phyloP scores from a whole-genome alignment of 1,140 invertebrate species.

The Rhizoglyphus robini region DNA sequence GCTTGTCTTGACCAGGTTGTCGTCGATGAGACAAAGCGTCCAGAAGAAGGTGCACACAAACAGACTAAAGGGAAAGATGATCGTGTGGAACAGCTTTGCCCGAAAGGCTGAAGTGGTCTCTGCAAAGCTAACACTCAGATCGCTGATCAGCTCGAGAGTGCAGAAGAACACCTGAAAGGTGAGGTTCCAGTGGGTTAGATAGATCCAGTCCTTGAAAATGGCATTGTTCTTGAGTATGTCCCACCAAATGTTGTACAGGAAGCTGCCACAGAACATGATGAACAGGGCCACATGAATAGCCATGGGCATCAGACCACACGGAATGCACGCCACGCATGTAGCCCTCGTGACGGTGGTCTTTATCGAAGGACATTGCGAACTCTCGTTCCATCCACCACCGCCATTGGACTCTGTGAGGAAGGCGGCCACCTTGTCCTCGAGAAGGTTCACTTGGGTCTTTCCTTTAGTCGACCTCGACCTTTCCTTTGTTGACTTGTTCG shows the following conservation, averaged over 20 bases:
- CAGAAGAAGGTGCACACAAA: neutral
- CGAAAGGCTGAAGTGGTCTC: neutral
- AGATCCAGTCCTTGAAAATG: neutral
- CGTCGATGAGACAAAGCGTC: neutral
- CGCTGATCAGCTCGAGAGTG: neutral
- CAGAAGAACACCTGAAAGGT: slow-evolving; percentile 10
- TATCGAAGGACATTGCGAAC: too few relatives aligned
- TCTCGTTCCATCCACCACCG: too few relatives aligned
- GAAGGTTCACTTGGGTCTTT: too few relatives aligned
- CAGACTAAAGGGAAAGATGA: neutral
- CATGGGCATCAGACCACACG: too few relatives aligned
- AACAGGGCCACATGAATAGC: neutral
- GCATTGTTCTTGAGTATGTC: neutral
- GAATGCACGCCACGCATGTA: too few relatives aligned
- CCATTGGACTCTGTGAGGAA: too few relatives aligned
- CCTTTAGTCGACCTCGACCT: too few relatives aligned
- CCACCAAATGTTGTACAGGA: slow-evolving; percentile 37
- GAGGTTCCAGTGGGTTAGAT: slow-evolving; percentile 16
- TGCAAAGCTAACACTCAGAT: neutral
- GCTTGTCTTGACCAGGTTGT: neutral
- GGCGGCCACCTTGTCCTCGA: too few relatives aligned
- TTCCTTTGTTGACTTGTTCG: too few relatives aligned
- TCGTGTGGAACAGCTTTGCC: neutral
- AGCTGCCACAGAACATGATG: neutral
- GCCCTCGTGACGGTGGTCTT: too few relatives aligned